Percentiles rank a stretch among this genome's conserved stretches.
These are phyloP conservation scores for Empis stercorea DNA, from an alignment of 2,888 invertebrate genomes.

Conservation along the genomic window DNA sequence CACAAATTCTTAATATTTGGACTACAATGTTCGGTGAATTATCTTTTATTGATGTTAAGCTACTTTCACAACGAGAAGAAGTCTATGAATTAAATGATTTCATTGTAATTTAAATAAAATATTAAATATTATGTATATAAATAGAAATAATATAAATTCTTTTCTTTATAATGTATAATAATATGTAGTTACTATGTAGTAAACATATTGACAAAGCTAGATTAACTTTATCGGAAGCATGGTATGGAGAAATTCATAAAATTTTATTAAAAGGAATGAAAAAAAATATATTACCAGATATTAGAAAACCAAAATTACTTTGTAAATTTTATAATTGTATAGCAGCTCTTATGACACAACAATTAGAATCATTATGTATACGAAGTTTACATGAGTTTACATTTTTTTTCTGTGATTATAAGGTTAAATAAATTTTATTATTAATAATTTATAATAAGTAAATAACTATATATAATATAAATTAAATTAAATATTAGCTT, in stretches of 20 bases:
- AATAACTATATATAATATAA: too few species aligned
- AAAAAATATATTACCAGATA: conserved; percentile 53
- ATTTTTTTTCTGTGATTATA: conserved; percentile 60
- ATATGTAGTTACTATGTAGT: conserved; percentile 30
- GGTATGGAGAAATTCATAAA: conserved; percentile 32
- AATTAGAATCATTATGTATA: conserved; percentile 68
- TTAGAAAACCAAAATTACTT: conserved; percentile 49
- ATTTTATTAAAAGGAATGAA: conserved; percentile 45
- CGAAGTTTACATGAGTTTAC: conserved; percentile 68
- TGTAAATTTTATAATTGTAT: conserved; percentile 74
- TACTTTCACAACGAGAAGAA: conserved; percentile 17
- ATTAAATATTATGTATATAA: too few species aligned
- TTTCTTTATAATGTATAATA: background rate
- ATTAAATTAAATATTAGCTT: too few species aligned
- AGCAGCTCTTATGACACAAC: conserved; percentile 76
- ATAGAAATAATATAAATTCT: background rate
- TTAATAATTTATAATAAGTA: too few species aligned
- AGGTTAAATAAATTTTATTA: conserved; percentile 46
- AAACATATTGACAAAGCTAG: conserved; percentile 55
- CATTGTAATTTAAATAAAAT: conserved; percentile 19
- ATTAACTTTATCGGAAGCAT: conserved; percentile 46
- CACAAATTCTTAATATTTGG: conserved; percentile 70
- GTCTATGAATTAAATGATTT: conserved; percentile 34
- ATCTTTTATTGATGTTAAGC: conserved; percentile 32
- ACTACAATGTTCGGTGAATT: conserved; percentile 54